phyloP scores from a whole-genome alignment of 2,888 invertebrate genomes.

The Rhyacophila evoluta region DNA sequence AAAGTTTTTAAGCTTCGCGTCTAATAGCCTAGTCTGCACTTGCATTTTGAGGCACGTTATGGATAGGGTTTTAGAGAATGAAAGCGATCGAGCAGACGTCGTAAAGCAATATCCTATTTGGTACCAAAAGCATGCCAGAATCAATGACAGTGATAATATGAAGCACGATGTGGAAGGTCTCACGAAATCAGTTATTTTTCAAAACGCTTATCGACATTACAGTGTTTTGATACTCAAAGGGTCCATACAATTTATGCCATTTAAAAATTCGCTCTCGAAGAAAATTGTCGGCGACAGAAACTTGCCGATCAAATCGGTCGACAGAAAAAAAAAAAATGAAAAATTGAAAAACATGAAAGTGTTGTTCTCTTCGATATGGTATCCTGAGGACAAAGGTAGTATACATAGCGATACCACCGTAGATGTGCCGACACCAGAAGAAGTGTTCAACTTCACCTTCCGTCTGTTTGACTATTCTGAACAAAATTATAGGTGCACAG shows the following conservation, averaged over 20 bases:
- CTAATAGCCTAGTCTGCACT: constrained; percentile 73
- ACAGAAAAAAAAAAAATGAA: too few relatives aligned
- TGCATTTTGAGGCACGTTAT: constrained; percentile 70
- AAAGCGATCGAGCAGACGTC: neutral
- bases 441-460: constrained; percentile 55
- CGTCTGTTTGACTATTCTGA: constrained; percentile 61
- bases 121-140: constrained; percentile 57
- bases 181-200: too few relatives aligned
- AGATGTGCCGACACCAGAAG: neutral
- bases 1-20: constrained; percentile 66
- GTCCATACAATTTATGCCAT: neutral
- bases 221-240: constrained; percentile 32
- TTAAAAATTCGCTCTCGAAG: neutral
- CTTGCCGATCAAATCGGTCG: too few relatives aligned
- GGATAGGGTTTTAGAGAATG: constrained; percentile 59
- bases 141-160: too few relatives aligned
- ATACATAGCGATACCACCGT: neutral
- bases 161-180: too few relatives aligned
- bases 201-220: constrained; percentile 45
- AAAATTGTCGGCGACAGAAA: neutral
- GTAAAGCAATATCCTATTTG: constrained; percentile 40
- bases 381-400: neutral
- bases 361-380: neutral
- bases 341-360: neutral
- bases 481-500: constrained; percentile 61